phyloP scores from a whole-genome alignment of 2,113 vertebrate species.

The Sinocyclocheilus grahami region DNA sequence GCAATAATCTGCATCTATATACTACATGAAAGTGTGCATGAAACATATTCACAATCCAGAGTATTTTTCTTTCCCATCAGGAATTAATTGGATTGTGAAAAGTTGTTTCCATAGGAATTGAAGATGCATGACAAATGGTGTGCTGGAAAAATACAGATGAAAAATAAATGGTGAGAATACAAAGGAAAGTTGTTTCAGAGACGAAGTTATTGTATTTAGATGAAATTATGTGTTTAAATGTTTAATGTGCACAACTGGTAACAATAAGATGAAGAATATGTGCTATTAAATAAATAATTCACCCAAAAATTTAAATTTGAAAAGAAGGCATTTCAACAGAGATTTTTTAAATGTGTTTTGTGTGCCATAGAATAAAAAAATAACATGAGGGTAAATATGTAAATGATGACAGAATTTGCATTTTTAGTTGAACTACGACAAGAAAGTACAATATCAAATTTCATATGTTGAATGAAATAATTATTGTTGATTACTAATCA shows the following conservation, averaged over 20 bases:
- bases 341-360: not conserved
- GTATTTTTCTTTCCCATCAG: not conserved
- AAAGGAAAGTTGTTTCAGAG: not conserved
- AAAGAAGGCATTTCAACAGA: not conserved
- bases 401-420: not conserved
- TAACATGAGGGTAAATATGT: not conserved
- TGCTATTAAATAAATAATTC: not conserved
- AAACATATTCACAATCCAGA: not conserved
- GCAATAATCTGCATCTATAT: not conserved
- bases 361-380: not conserved
- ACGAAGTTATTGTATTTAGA: not conserved
- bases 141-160: too few species aligned
- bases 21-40: not conserved
- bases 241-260: not conserved
- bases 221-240: not conserved
- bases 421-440: not conserved
- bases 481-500: not conserved
- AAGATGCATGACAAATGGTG: too few species aligned
- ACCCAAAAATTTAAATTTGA: not conserved
- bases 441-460: not conserved
- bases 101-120: not conserved
- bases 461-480: not conserved
- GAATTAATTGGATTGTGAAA: not conserved
- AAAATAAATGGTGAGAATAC: not conserved
- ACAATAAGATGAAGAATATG: not conserved